A percentile compares a stretch with the other conserved stretches of the same genome.
Evolutionary conservation across 2,113 vertebrate genomes (phyloP).

Genomic region (Heteronetta atricapilla): DNA sequence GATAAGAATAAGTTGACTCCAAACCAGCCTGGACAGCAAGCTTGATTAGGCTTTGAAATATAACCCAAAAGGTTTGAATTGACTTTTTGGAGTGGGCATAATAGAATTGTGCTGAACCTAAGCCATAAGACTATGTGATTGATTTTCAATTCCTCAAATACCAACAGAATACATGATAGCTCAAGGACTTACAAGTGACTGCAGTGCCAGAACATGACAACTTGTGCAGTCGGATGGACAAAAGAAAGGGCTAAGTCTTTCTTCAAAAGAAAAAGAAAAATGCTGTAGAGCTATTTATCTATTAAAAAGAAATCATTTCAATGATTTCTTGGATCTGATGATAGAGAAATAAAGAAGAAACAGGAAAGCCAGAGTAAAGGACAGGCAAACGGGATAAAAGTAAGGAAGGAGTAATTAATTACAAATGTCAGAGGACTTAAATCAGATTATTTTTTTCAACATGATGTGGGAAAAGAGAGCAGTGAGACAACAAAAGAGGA

Average conservation of each 20-base stretch:
- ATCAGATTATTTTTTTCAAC: constrained; percentile 18
- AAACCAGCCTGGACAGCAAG: constrained; percentile 36
- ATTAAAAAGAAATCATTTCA: constrained; percentile 16
- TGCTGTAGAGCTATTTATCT: neutral
- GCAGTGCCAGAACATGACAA: constrained; percentile 20
- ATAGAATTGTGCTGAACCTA: constrained; percentile 63
- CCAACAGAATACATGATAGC: constrained; percentile 38
- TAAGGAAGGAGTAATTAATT: constrained; percentile 42
- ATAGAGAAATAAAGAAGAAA: neutral
- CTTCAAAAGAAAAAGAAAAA: neutral
- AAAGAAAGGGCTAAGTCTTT: neutral
- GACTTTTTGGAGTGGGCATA: constrained; percentile 55
- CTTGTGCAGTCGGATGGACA: neutral
- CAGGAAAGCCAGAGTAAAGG: neutral
- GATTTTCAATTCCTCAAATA: constrained; percentile 67
- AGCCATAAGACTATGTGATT: constrained; percentile 53
- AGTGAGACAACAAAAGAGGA: constrained; percentile 26
- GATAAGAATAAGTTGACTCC: constrained; percentile 36
- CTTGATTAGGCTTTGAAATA: constrained; percentile 68
- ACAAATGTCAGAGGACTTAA: constrained; percentile 31
- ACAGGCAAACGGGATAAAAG: constrained; percentile 21
- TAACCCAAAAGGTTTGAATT: constrained; percentile 53
- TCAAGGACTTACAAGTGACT: constrained; percentile 29
- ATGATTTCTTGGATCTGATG: constrained; percentile 19
- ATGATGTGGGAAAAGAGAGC: neutral